phyloP scores from a whole-genome alignment of 2,797 vertebrate genomes.

The Cirrhinus molitorella region DNA sequence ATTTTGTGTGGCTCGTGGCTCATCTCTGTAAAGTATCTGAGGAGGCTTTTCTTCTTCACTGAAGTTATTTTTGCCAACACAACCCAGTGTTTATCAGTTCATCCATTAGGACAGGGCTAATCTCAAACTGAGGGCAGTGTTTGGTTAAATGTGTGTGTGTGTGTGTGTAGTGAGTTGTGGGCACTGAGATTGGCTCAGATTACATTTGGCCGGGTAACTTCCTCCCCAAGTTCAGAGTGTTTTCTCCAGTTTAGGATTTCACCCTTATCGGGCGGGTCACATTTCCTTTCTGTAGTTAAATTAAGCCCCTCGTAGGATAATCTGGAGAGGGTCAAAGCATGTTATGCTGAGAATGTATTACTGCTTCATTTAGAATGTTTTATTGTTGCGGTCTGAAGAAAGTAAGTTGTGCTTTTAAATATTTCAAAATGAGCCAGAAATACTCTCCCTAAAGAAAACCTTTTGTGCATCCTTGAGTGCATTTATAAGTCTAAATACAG shows the following conservation, averaged over 20 bases:
- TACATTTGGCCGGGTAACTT: conserved; percentile 61
- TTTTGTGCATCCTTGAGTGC: conserved; percentile 2
- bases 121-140: not conserved
- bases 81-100: conserved; percentile 22
- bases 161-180: conserved; percentile 29
- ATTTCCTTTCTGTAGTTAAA: conserved; percentile 57
- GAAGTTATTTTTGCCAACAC: not conserved
- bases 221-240: conserved; percentile 55
- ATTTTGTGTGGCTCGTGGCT: not conserved
- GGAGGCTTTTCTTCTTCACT: not conserved
- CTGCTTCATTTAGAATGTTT: conserved; percentile 2
- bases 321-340: not conserved
- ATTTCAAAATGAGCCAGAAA: conserved; percentile 13
- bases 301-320: conserved; percentile 1
- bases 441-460: conserved; percentile 16
- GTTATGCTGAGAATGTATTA: not conserved
- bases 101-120: conserved; percentile 11
- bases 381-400: not conserved
- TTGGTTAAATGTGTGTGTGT: not conserved
- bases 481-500: conserved; percentile 1
- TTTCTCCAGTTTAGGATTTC: conserved; percentile 74
- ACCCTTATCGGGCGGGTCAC: conserved; percentile 73
- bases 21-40: not conserved
- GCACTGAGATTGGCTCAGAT: conserved; percentile 69
- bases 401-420: not conserved